Base-by-base conservation (phyloP, 2,888 invertebrate genomes). In the Epinotia ramella region DNA sequence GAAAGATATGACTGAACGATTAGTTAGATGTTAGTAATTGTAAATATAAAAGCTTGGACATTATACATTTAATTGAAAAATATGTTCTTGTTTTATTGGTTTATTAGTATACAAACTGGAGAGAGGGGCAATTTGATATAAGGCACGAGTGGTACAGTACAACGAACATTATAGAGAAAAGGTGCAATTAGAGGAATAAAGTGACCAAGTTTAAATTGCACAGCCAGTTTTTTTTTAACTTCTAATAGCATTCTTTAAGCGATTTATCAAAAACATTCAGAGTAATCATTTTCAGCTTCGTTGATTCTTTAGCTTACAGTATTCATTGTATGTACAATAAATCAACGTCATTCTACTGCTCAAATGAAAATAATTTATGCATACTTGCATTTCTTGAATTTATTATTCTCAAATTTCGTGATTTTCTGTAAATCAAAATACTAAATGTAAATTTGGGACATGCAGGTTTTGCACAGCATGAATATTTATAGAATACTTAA, bases 31-130 rank as follows among this genome's bases (percentile, higher is more conserved):
- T 90, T 94, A 93, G 92, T 91, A 89, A 91, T 91, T 94, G 93
- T 94, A 94, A 91, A 94, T 94, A 94, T 84, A 82, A 89, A 89
- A 90, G 93, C 94, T 94, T 94, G 92, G 89, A 93, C 91, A 93
- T 91, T 93, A 93, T 92, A 93, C 89, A 89, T 93, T 93, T 94
- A 88, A 92, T 88, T 92, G 91, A 92, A 88, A 87, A 84, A 79
- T 73, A 78, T 69, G 69, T 78, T n/a, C 46, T 90, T 82, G 89
- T 92, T 92, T 91, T 81, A 89, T 89, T 91, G 77, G 63, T 79
- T 75, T 75, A 75, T 75, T 75, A 44, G 70, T 70, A 65, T 70
- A 70, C 59, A 60, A 75, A 75, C 40, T 40, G 59, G 53, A 60
- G 70, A 74, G 56, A 66, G 60, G 70, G 70, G 53, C 60, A 70